A percentile compares a stretch with the other conserved stretches of the same genome.
phyloP scores from a whole-genome alignment of 2,888 invertebrate species.

The Agrotis ipsilon region DNA sequence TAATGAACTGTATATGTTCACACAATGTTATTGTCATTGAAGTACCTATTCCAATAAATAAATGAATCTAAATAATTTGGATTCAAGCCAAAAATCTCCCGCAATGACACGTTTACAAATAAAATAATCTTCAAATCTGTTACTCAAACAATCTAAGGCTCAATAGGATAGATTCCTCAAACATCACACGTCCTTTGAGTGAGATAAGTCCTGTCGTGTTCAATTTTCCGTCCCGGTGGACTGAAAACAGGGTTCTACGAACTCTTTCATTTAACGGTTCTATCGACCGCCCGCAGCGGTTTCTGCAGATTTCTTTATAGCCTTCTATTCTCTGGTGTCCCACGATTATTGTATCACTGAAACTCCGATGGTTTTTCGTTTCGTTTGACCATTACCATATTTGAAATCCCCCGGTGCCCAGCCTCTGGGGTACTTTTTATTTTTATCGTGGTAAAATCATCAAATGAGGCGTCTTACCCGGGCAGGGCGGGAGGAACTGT shows the following conservation, averaged over 20 bases:
- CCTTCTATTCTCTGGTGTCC: not conserved
- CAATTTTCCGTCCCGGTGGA: conserved; percentile 70
- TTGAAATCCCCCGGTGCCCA: too few relatives aligned
- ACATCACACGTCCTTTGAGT: conserved; percentile 53
- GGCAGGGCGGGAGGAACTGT: too few relatives aligned
- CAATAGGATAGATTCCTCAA: conserved; percentile 29
- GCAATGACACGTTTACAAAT: not conserved
- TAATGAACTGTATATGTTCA: too few relatives aligned
- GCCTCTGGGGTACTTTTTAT: too few relatives aligned
- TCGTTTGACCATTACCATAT: too few relatives aligned
- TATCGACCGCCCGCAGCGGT: conserved; percentile 34
- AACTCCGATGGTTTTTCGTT: not conserved
- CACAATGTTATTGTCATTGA: too few relatives aligned
- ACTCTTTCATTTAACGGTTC: conserved; percentile 54
- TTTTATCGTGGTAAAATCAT: too few relatives aligned
- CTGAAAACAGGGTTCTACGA: conserved; percentile 64
- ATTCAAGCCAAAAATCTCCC: not conserved
- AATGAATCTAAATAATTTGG: not conserved
- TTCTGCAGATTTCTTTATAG: conserved; percentile 39
- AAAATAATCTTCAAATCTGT: conserved; percentile 14
- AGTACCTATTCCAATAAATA: too few relatives aligned
- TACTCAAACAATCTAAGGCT: conserved; percentile 12
- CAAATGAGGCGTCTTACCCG: too few relatives aligned
- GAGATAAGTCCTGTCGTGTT: conserved; percentile 65
- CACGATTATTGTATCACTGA: conserved; percentile 7